Percentiles rank a stretch among this genome's conserved stretches.
Evolutionary conservation across 2,113 vertebrate genomes (phyloP).

Genomic region (Callionymus lyra): DNA sequence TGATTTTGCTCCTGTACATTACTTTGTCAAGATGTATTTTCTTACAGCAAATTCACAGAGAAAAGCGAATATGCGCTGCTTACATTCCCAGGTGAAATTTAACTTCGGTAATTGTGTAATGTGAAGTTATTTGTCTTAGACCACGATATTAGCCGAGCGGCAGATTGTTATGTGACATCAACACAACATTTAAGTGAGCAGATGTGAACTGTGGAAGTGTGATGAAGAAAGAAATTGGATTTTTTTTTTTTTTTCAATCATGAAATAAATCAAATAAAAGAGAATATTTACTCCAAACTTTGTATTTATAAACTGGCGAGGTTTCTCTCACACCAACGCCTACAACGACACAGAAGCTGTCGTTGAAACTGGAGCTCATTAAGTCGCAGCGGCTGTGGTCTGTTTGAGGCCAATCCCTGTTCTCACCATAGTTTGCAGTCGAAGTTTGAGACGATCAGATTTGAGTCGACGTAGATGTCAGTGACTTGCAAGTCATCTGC

Average conservation of each 20-base stretch:
- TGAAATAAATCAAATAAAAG: no score
- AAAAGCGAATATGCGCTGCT: conserved; percentile 15
- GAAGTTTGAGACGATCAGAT: background rate
- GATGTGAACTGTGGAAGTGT: conserved; percentile 6
- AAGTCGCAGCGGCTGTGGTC: conserved; percentile 18
- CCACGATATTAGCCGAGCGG: no score
- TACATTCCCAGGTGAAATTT: conserved; percentile 41
- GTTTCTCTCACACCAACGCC: conserved; percentile 13
- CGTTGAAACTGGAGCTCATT: conserved; percentile 20
- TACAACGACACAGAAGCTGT: background rate
- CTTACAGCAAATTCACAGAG: conserved; percentile 27
- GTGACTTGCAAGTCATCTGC: conserved; percentile 4
- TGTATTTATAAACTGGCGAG: no score
- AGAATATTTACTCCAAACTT: no score
- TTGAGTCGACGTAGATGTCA: conserved; percentile 12
- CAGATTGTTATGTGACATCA: conserved; percentile 38
- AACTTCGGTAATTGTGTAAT: conserved; percentile 29
- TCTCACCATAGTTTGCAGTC: conserved; percentile 4
- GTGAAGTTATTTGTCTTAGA: conserved; percentile 39
- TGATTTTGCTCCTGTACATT: conserved; percentile 7
- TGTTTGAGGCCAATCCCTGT: conserved; percentile 6
- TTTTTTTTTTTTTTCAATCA: no score
- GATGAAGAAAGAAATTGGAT: conserved; percentile 11
- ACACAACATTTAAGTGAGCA: conserved; percentile 32
- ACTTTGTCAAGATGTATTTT: conserved; percentile 40